Evolutionary conservation across 2,113 vertebrate species (phyloP), one percentile per base, ranked within the genome.

Genomic region (Pholis gunnellus): DNA sequence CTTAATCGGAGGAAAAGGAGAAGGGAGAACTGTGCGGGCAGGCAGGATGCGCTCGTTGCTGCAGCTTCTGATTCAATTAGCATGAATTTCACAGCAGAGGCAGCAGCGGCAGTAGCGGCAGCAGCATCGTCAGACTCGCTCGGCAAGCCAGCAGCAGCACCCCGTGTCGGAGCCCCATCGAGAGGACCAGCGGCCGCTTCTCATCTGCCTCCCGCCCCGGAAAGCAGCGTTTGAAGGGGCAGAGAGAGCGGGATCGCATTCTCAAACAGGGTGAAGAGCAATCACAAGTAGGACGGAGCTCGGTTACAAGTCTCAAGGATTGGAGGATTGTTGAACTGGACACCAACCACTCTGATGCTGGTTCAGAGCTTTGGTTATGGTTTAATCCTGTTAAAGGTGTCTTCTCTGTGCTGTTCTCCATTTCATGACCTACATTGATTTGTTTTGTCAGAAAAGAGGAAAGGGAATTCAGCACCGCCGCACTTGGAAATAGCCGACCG

Each of bases 11-110:
- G 75, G 81, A 83, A 85, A 78, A 83, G 70, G 69, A 92, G 82
- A 87, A 56, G 64, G 87, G 78, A 87, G 83, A 90, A 85, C 83
- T 89, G 89, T 73, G 87, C 89, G 81, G 85, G 90, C 86, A 86
- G 91, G 87, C 92, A 92, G 91, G 92, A 93, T 92, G 89, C 88
- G 89, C 86, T 92, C 86, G 86, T 89, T 93, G 91, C 94, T 91
- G 93, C 94, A 93, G 93, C 93, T 91, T 92, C 88, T 89, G 86
- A 93, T 95, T 93, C 92, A 93, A 95, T 95, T 95, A 95, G 93
- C 93, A 94, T 95, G 94, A 95, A 94, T 94, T 93, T 95, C 87
- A 89, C 90, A 90, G 91, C 93, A 75, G 87, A 90, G 82, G 87
- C 88, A 93, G 84, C 31, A 79, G 87, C 82, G 65, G 90, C 89